Evolutionary conservation across 2,797 vertebrate genomes (phyloP).

Genomic region (Aratinga solstitialis): DNA sequence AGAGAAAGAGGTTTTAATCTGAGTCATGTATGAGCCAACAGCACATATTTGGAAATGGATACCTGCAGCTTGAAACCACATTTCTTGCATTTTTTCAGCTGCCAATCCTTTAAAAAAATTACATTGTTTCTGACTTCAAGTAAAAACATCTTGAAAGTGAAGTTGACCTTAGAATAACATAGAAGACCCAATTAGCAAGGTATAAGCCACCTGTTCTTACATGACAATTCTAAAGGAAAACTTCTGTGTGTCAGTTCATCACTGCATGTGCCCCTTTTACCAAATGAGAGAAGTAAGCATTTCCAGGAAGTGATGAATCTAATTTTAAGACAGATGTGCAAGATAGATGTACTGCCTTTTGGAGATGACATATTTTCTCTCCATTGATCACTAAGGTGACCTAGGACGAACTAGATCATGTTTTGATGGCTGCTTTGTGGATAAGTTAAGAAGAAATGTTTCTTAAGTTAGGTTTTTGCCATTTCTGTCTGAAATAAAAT

Average conservation of each 20-base stretch:
- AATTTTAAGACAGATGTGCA: not conserved
- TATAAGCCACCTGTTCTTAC: not conserved
- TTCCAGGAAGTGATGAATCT: not conserved
- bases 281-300: not conserved
- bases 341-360: not conserved
- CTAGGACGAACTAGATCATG: not conserved
- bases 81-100: not conserved
- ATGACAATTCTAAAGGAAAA: not conserved
- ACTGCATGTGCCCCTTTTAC: not conserved
- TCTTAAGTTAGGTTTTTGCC: not conserved
- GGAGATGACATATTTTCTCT: not conserved
- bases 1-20: not conserved
- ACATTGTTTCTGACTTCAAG: not conserved
- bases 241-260: not conserved
- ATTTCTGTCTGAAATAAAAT: constrained; percentile 2
- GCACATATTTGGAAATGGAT: not conserved
- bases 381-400: constrained; percentile 2
- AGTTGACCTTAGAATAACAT: not conserved
- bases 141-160: not conserved
- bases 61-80: not conserved
- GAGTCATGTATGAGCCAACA: not conserved
- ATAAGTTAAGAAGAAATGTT: not conserved
- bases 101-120: not conserved
- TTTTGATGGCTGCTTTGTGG: constrained; percentile 7
- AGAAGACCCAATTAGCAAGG: not conserved